Conservation (phyloP, 1,140 invertebrate species). For the Camponotus floridanus region DNA sequence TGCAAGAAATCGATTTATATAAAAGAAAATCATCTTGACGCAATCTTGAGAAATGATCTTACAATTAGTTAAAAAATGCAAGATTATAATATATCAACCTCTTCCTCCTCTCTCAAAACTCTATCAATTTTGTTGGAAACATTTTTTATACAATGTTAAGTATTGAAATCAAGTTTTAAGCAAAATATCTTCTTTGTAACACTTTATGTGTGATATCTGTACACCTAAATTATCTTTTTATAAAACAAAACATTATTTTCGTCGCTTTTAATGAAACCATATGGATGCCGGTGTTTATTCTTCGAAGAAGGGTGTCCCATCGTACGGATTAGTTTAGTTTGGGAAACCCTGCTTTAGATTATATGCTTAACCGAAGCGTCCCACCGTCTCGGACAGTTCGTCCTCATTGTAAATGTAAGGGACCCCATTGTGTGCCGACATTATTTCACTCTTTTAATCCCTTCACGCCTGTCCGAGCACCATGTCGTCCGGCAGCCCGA, state of each 20-base stretch:
- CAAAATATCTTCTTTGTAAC: too few relatives aligned
- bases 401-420: slow-evolving; percentile 20
- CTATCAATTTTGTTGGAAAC: too few relatives aligned
- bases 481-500: slow-evolving; percentile 11
- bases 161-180: too few relatives aligned
- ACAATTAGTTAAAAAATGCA: too few relatives aligned
- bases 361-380: slow-evolving; percentile 7
- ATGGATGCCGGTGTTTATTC: neutral
- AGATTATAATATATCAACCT: too few relatives aligned
- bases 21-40: too few relatives aligned
- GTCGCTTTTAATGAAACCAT: neutral
- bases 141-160: too few relatives aligned
- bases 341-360: slow-evolving; percentile 31
- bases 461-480: slow-evolving; percentile 60
- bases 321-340: neutral
- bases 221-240: neutral
- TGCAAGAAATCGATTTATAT: too few relatives aligned
- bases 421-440: slow-evolving; percentile 64
- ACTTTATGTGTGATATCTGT: too few relatives aligned
- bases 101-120: too few relatives aligned
- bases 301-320: neutral
- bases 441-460: slow-evolving; percentile 68
- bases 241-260: neutral
- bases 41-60: too few relatives aligned
- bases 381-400: slow-evolving; percentile 29